phyloP scores from a whole-genome alignment of 1,140 invertebrate species.

The Ips typographus region DNA sequence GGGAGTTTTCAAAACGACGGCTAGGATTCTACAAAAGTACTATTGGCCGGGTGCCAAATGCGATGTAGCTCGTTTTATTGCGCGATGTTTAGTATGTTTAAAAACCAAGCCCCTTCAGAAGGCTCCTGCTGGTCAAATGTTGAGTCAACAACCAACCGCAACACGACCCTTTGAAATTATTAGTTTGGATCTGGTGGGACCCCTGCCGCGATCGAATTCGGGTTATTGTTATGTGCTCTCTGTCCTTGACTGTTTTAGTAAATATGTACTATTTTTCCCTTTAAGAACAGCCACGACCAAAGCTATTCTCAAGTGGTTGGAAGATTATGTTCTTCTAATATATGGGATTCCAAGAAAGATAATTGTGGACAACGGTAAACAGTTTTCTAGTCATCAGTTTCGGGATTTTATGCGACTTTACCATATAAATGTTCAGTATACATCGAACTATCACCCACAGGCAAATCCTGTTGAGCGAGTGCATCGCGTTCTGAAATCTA shows the following conservation, averaged over 20 bases:
- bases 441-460: constrained; percentile 45
- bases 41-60: constrained; percentile 16
- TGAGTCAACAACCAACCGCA: no score
- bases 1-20: background rate
- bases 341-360: constrained; percentile 31
- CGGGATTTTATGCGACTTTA: background rate
- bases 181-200: no score
- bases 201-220: background rate
- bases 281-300: constrained; percentile 28
- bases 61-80: background rate
- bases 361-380: constrained; percentile 37
- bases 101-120: constrained; percentile 1
- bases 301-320: constrained; percentile 15
- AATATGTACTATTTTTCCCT: constrained; percentile 34
- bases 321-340: constrained; percentile 21
- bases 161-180: background rate
- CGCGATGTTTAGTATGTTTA: constrained; percentile 5
- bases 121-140: background rate
- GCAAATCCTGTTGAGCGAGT: constrained; percentile 50
- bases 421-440: background rate
- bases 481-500: background rate
- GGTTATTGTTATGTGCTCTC: constrained; percentile 1
- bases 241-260: constrained; percentile 32
- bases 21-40: background rate
- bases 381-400: constrained; percentile 29